phyloP scores from a whole-genome alignment of 2,113 vertebrate species.

The Pimephales promelas region DNA sequence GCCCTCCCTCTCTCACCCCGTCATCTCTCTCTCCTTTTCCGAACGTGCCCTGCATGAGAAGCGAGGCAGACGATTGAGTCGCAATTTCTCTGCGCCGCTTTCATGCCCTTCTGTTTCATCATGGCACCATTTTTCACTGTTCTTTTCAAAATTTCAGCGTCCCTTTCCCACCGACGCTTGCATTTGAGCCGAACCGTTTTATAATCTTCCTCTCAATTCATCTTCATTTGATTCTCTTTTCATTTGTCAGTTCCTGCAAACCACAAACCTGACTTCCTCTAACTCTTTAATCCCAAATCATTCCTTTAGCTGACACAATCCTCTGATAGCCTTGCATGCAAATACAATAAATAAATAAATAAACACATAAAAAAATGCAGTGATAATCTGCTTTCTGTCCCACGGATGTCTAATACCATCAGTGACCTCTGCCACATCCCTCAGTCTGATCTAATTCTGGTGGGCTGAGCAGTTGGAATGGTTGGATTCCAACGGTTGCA shows the following conservation, averaged over 20 bases:
- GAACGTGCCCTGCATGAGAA: constrained; percentile 57
- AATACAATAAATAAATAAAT: not conserved
- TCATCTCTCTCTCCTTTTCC: constrained; percentile 29
- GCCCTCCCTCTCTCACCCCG: constrained; percentile 30
- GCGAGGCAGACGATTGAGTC: constrained; percentile 59
- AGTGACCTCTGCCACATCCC: not conserved
- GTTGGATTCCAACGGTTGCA: not conserved
- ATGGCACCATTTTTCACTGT: constrained; percentile 32
- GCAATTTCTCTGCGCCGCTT: constrained; percentile 54
- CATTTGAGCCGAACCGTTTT: not conserved
- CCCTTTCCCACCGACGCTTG: not conserved
- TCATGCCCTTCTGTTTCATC: constrained; percentile 56
- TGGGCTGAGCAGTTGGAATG: not conserved
- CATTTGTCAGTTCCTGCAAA: not conserved
- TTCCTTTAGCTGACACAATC: not conserved
- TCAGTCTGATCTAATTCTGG: constrained; percentile 19
- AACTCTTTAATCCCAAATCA: constrained; percentile 22
- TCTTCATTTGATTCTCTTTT: constrained; percentile 20
- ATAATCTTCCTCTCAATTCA: constrained; percentile 44
- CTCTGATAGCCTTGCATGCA: constrained; percentile 1
- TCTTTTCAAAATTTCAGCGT: not conserved
- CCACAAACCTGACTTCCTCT: not conserved
- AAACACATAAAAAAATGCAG: not conserved
- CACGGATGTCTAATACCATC: constrained; percentile 1
- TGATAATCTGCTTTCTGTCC: constrained; percentile 21